Evolutionary conservation across 2,797 vertebrate genomes (phyloP).

Genomic region (Leptatherina wallacei): DNA sequence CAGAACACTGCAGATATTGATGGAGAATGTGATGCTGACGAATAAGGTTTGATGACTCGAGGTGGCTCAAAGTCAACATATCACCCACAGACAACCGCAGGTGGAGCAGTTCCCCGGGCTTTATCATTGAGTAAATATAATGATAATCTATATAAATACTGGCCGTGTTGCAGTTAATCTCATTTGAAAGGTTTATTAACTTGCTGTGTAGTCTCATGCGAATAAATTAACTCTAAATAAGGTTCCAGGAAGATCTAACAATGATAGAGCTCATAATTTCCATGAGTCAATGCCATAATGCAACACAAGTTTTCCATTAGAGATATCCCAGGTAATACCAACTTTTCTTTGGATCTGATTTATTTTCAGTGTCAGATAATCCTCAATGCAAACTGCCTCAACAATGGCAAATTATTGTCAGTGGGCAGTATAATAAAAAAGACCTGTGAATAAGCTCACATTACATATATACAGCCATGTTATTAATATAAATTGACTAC

Average conservation of each 20-base stretch:
- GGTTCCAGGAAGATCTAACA: constrained; percentile 43
- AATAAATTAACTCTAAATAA: constrained; percentile 61
- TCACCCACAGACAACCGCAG: constrained; percentile 53
- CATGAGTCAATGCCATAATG: constrained; percentile 4
- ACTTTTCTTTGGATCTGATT: constrained; percentile 28
- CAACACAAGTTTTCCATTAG: constrained; percentile 1
- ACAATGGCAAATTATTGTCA: constrained; percentile 3
- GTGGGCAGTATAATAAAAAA: neutral
- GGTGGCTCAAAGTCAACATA: constrained; percentile 68
- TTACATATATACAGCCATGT: neutral
- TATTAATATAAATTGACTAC: neutral
- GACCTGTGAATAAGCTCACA: neutral
- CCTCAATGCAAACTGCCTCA: constrained; percentile 10
- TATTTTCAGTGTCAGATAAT: constrained; percentile 17
- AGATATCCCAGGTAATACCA: constrained; percentile 2
- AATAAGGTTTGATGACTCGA: constrained; percentile 75
- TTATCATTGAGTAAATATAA: constrained; percentile 57
- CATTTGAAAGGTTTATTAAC: constrained; percentile 71
- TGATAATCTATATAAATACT: constrained; percentile 67
- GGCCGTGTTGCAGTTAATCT: constrained; percentile 59
- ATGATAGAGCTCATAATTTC: constrained; percentile 17
- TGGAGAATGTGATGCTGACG: constrained; percentile 53
- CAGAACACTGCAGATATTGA: constrained; percentile 68
- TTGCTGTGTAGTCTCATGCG: constrained; percentile 45
- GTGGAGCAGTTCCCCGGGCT: constrained; percentile 43